Base-by-base conservation (phyloP, 2,113 vertebrate genomes). In the Protobothrops flavoviridis region DNA sequence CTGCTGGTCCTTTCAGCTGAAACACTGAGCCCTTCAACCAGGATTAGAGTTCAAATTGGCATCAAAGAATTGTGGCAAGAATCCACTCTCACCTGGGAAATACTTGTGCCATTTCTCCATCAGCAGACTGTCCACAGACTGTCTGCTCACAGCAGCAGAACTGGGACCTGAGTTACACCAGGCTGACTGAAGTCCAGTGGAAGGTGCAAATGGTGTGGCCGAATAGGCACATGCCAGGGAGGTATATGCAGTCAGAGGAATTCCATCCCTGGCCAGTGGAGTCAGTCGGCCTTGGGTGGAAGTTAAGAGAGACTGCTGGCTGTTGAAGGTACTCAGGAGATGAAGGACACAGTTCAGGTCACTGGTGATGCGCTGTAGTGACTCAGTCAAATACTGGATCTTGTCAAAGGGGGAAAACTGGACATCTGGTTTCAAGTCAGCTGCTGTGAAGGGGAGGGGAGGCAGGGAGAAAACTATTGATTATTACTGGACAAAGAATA, bases 271-370 rank as follows among this genome's bases (percentile, higher is more conserved):
- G 90, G 90, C 3, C 1, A 61, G n/a, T 1, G 93, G 55, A 48
- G 45, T 1, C 1, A 1, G 24, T 21, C 21, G 93, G 3, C 45
- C 33, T 0, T 74, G 92, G 0, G 86, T 61, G 0, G 97, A 93
- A 29, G 96, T 4, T 85, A 96, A 11, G n/a, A 94, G 96, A 0
- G 96, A 81, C 2, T 96, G 97, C 69, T 94, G 96, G 0, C 92
- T 90, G 53, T 92, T 95, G 50, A 98, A 96, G 2, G 98, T 97
- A 43, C 97, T 97, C 96, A 99, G 91, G 0, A 98, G 53, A 3
- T 96, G 90, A 0, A 99, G 97, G 11, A 99, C 98, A 0, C 95
- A 94, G 9, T 98, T 98, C 12, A 99, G 98, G 94, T 99, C 98
- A 0, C 95, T 93, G 12, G 98, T 98, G 97, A 99, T 98, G 11